Percentiles rank a stretch among this genome's conserved stretches.
Evolutionary conservation across 2,888 invertebrate genomes (phyloP).

Genomic region (Molorchus minor): DNA sequence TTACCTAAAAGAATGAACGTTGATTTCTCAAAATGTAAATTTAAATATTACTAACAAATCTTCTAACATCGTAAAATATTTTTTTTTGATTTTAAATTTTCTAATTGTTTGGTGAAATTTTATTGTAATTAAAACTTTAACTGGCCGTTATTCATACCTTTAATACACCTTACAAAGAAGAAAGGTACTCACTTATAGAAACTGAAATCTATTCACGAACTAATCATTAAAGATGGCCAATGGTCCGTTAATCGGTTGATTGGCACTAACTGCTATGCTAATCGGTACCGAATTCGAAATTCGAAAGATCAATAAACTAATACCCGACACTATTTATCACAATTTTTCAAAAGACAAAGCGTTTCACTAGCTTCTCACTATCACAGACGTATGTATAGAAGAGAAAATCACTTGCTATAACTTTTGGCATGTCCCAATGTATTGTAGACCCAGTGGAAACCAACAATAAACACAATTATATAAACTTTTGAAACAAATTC

Average conservation of each 20-base stretch:
- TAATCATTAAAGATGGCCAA: slow-evolving; percentile 4
- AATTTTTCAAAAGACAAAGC: slow-evolving; percentile 21
- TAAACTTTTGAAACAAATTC: slow-evolving; percentile 15
- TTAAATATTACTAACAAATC: too few relatives aligned
- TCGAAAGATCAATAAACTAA: slow-evolving; percentile 18
- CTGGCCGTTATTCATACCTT: too few relatives aligned
- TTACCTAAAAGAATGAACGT: too few relatives aligned
- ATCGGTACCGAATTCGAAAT: too few relatives aligned
- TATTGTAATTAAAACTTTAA: too few relatives aligned
- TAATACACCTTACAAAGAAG: not conserved
- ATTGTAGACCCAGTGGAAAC: slow-evolving; percentile 38
- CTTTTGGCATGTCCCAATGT: slow-evolving; percentile 33
- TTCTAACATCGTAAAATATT: too few relatives aligned
- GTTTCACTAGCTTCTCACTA: slow-evolving; percentile 9
- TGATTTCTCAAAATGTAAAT: too few relatives aligned
- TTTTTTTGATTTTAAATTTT: too few relatives aligned
- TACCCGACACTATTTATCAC: slow-evolving; percentile 20
- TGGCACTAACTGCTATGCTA: slow-evolving; percentile 21
- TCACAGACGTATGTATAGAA: slow-evolving; percentile 16
- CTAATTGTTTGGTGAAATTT: too few relatives aligned
- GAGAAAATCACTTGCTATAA: not conserved
- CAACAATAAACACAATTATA: slow-evolving; percentile 31
- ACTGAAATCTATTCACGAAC: slow-evolving; percentile 16
- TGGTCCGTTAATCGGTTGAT: slow-evolving; percentile 18
- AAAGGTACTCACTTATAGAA: not conserved